Evolutionary conservation across 2,113 vertebrate species (phyloP).

Genomic region (Calonectris borealis): DNA sequence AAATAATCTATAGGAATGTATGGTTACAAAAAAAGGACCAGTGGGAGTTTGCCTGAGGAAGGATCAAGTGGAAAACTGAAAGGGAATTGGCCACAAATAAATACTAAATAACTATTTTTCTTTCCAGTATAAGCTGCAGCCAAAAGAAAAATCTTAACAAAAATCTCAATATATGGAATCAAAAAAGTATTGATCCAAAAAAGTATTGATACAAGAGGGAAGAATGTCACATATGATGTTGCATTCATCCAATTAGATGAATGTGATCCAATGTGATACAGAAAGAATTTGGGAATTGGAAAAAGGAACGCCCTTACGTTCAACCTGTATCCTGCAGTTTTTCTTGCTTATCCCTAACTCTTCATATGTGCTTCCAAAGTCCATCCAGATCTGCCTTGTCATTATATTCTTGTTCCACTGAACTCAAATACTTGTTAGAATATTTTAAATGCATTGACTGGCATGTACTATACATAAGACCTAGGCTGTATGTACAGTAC

Average conservation of each 20-base stretch:
- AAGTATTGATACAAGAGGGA: neutral
- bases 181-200: neutral
- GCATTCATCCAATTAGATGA: neutral
- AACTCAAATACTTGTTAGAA: neutral
- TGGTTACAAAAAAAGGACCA: neutral
- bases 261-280: neutral
- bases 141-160: fast-evolving
- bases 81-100: neutral
- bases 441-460: neutral
- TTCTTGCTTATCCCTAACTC: neutral
- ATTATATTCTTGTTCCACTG: neutral
- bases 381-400: neutral
- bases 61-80: neutral
- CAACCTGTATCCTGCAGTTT: neutral
- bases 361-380: neutral
- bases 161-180: neutral
- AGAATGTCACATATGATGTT: neutral
- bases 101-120: neutral
- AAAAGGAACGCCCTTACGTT: neutral
- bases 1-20: slow-evolving; percentile 7
- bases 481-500: neutral
- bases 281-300: neutral
- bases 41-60: neutral
- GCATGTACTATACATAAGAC: neutral
- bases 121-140: neutral